A percentile compares a stretch with the other conserved stretches of the same genome.
Conservation (phyloP, 2,888 invertebrate genomes). For the Petrolisthes manimaculis region DNA sequence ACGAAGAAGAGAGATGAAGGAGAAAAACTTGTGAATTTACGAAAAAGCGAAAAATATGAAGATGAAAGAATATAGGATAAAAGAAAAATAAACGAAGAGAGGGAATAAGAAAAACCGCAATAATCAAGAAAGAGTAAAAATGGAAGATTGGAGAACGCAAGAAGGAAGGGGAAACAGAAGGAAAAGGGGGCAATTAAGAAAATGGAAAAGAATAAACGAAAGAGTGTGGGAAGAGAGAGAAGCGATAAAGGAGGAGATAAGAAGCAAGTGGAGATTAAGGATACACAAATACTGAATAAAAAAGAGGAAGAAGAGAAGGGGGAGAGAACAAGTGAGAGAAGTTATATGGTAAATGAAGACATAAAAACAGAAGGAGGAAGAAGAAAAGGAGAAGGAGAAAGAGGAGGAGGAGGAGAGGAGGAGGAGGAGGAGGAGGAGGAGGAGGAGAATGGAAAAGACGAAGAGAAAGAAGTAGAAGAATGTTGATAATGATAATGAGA, state of each 20-base stretch:
- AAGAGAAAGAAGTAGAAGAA: background rate
- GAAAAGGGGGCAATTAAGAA: background rate
- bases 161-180: background rate
- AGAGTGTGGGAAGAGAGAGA: background rate
- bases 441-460: background rate
- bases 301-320: background rate
- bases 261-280: background rate
- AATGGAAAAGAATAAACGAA: background rate
- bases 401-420: background rate
- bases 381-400: background rate
- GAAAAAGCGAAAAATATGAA: too few relatives aligned
- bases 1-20: too few relatives aligned
- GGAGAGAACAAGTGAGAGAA: background rate
- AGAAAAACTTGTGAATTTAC: too few relatives aligned
- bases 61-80: too few relatives aligned
- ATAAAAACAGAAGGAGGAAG: background rate
- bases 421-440: background rate
- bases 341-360: too few relatives aligned
- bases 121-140: too few relatives aligned
- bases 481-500: background rate
- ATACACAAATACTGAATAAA: too few relatives aligned
- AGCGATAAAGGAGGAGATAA: background rate
- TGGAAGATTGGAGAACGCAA: too few relatives aligned
- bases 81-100: too few relatives aligned
- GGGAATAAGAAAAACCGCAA: too few relatives aligned